Base-by-base conservation (phyloP, 2,888 invertebrate genomes). In the Coleophora flavipennella region DNA sequence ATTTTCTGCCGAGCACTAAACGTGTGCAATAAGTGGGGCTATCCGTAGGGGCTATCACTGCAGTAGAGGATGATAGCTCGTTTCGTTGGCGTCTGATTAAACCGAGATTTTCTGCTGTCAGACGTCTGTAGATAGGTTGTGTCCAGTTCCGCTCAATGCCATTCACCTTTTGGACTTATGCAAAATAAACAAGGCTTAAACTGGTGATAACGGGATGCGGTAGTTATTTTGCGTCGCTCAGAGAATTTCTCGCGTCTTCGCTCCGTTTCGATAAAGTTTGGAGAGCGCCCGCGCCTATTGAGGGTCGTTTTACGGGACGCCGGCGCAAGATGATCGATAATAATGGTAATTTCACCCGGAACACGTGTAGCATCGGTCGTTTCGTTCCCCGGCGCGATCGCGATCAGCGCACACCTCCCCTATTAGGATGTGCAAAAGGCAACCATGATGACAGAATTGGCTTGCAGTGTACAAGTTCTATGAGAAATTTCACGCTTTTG, bases 271-370 rank as follows among this genome's bases (percentile, higher is more conserved):
- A 75, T 77, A 77, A 75, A 76, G 67, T 73, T 73, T 71, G 60
- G 50, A 62, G 59, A 61, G 54, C 50, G 51, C 63, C 67, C 63
- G 65, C 68, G 77, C 71, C 77, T 75, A 74, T 79, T 71, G 67
- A 66, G 69, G 70, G 74, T 81, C 80, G 83, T 81, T n/a, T n/a
- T 79, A 81, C 77, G 62, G 63, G 63, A 70, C 73, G 63, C 64
- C 58, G 66, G 72, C 67, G 74, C 72, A 63, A 72, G 84, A 83
- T 80, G 79, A 80, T 81, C 83, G 83, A 83, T 84, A 84, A 84
- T 83, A 81, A 84, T 84, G 84, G 84, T 83, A 83, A 83, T 84
- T 83, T 79, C 54, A 66, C 62, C 42, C 51, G 57, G 60, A 74
- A 79, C 83, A 81, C 81, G 80, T 83, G 83, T 83, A 71, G 64